Percentiles rank a stretch among this genome's conserved stretches.
These are phyloP conservation scores for Hyles euphorbiae DNA, from an alignment of 1,140 invertebrate genomes.

Conservation along the genomic window DNA sequence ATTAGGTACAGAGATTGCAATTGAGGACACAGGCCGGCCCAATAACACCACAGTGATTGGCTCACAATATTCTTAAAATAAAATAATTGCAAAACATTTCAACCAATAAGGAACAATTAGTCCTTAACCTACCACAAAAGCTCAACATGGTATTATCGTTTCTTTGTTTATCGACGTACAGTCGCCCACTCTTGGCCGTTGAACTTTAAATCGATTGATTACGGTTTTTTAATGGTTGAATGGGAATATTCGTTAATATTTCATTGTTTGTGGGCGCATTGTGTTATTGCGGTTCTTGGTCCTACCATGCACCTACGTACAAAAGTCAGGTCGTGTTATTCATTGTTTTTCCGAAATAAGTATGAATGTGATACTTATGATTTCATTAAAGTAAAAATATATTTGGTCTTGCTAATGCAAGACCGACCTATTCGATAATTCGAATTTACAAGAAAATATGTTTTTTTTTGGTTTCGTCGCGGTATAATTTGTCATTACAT, in stretches of 20 bases:
- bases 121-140: slow-evolving; percentile 61
- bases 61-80: too few relatives aligned
- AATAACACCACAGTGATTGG: too few relatives aligned
- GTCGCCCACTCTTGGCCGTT: slow-evolving; percentile 44
- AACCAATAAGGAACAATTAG: slow-evolving; percentile 52
- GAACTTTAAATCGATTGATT: slow-evolving; percentile 64
- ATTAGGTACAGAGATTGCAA: too few relatives aligned
- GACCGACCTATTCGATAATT: too few relatives aligned
- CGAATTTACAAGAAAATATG: neutral
- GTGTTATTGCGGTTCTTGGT: slow-evolving; percentile 7
- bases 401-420: neutral
- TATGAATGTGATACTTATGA: neutral
- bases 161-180: slow-evolving; percentile 70
- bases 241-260: slow-evolving; percentile 49
- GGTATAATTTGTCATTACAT: too few relatives aligned
- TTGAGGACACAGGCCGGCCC: too few relatives aligned
- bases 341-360: too few relatives aligned
- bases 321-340: too few relatives aligned
- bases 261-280: slow-evolving; percentile 23
- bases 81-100: slow-evolving; percentile 14
- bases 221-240: slow-evolving; percentile 56
- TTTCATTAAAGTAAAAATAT: neutral
- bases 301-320: too few relatives aligned
- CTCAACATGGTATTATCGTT: slow-evolving; percentile 60
- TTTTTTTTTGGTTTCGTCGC: too few relatives aligned